A percentile compares a stretch with the other conserved stretches of the same genome.
Evolutionary conservation across 2,888 invertebrate species (phyloP).

Genomic region (Melieria omissa): DNA sequence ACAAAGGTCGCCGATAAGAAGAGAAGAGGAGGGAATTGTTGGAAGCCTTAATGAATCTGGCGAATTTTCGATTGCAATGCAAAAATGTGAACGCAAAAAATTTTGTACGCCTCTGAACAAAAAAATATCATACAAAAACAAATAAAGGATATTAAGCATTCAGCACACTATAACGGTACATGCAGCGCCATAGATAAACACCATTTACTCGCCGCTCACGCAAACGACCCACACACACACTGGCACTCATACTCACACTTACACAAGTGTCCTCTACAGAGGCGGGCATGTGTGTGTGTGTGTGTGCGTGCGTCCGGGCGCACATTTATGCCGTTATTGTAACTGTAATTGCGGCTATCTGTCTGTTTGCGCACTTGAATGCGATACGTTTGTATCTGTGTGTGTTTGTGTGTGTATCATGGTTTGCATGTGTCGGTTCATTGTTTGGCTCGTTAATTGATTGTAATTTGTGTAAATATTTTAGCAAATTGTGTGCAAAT

Average conservation of each 20-base stretch:
- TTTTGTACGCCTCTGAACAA: not conserved
- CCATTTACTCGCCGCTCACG: too few relatives aligned
- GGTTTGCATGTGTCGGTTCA: conserved; percentile 16
- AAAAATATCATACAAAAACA: too few relatives aligned
- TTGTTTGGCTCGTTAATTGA: conserved; percentile 62
- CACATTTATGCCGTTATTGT: not conserved
- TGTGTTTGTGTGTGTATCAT: not conserved
- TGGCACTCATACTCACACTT: too few relatives aligned
- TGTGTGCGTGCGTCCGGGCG: not conserved
- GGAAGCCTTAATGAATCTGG: too few relatives aligned
- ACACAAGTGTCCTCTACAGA: not conserved
- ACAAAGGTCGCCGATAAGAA: too few relatives aligned
- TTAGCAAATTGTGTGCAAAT: conserved; percentile 41
- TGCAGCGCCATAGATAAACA: too few relatives aligned
- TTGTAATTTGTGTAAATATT: conserved; percentile 66
- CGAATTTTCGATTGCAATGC: too few relatives aligned
- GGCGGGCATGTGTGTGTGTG: not conserved
- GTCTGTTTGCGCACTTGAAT: not conserved
- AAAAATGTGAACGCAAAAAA: conserved; percentile 10
- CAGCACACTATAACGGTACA: too few relatives aligned
- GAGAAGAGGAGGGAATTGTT: too few relatives aligned
- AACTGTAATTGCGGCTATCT: not conserved
- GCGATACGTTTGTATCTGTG: not conserved
- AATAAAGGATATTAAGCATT: too few relatives aligned
- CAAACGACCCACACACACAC: too few relatives aligned